These are phyloP conservation scores for Hipparchia semele DNA, from an alignment of 2,888 invertebrate species.

Conservation along the genomic window DNA sequence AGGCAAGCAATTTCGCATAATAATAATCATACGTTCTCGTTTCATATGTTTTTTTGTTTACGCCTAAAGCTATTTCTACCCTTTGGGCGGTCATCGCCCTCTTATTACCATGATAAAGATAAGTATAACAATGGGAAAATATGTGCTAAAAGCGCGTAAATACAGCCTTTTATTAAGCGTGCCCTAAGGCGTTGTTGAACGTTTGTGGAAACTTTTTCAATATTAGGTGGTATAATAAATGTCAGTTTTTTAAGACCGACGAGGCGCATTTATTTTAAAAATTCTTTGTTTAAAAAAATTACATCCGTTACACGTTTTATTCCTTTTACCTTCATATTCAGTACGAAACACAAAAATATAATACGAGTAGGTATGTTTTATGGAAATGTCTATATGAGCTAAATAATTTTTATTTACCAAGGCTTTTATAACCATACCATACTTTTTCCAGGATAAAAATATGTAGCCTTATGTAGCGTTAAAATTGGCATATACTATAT, in stretches of 20 bases:
- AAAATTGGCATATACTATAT: too few species aligned
- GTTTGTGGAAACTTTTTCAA: conserved; percentile 33
- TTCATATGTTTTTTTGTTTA: conserved; percentile 61
- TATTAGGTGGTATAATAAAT: conserved; percentile 32
- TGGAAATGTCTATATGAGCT: too few species aligned
- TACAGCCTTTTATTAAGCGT: conserved; percentile 19
- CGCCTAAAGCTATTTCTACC: conserved; percentile 54
- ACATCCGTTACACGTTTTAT: too few species aligned
- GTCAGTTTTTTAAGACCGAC: conserved; percentile 15
- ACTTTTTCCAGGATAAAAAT: too few species aligned
- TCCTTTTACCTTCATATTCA: too few species aligned
- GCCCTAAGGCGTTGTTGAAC: conserved; percentile 1
- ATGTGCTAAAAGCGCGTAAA: conserved; percentile 22
- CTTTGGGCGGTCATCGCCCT: conserved; percentile 56
- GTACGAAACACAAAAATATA: too few species aligned
- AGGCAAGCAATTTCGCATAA: conserved; percentile 61
- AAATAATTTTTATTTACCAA: too few species aligned
- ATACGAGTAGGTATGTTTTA: too few species aligned
- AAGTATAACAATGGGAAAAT: conserved; percentile 15
- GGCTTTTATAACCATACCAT: too few species aligned
- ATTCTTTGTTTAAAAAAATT: conserved; percentile 19
- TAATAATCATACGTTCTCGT: conserved; percentile 57
- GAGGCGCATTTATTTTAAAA: conserved; percentile 36
- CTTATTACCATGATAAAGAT: conserved; percentile 48
- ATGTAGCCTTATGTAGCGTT: too few species aligned